These are phyloP conservation scores for Caenorhabditis macrosperma DNA, from an alignment of 2,888 invertebrate species.

Conservation along the genomic window DNA sequence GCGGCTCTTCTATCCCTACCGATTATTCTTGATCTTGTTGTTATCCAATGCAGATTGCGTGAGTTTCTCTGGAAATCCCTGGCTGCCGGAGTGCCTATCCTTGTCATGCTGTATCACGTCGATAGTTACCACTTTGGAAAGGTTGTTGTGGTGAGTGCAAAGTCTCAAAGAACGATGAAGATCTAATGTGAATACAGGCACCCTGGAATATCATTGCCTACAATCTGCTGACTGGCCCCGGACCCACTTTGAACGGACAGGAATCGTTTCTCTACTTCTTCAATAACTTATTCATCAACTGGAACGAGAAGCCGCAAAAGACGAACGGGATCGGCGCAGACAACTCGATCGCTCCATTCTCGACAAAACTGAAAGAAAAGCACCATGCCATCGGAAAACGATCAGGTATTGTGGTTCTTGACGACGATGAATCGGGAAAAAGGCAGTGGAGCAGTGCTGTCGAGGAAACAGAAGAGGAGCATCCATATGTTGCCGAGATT, in stretches of 20 bases:
- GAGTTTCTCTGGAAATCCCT: slow-evolving; percentile 69
- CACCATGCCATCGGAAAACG: slow-evolving; percentile 45
- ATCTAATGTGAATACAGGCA: slow-evolving; percentile 84
- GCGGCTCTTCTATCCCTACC: slow-evolving; percentile 89
- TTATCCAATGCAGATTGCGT: slow-evolving; percentile 26
- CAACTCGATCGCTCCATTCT: slow-evolving; percentile 35
- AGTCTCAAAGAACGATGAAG: not conserved
- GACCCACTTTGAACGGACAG: slow-evolving; percentile 94
- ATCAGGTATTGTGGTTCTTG: slow-evolving; percentile 27
- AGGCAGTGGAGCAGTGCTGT: slow-evolving; percentile 37
- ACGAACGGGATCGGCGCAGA: slow-evolving; percentile 28
- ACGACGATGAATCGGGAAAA: slow-evolving; percentile 56
- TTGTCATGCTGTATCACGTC: slow-evolving; percentile 84
- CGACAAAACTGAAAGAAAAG: slow-evolving; percentile 35
- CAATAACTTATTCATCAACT: slow-evolving; percentile 93
- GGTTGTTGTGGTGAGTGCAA: slow-evolving; percentile 84
- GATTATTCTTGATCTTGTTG: slow-evolving; percentile 74
- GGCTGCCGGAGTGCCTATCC: slow-evolving; percentile 61
- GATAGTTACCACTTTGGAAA: slow-evolving; percentile 93
- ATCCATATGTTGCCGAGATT: slow-evolving; percentile 76
- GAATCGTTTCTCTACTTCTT: slow-evolving; percentile 86
- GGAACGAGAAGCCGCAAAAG: slow-evolving; percentile 84
- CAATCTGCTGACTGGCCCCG: slow-evolving; percentile 92
- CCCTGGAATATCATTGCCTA: slow-evolving; percentile 94
- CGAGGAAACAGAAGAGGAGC: slow-evolving; percentile 59